A percentile compares a stretch with the other conserved stretches of the same genome.
Conservation (phyloP, 1,140 invertebrate genomes). For the Drosophila auraria region DNA sequence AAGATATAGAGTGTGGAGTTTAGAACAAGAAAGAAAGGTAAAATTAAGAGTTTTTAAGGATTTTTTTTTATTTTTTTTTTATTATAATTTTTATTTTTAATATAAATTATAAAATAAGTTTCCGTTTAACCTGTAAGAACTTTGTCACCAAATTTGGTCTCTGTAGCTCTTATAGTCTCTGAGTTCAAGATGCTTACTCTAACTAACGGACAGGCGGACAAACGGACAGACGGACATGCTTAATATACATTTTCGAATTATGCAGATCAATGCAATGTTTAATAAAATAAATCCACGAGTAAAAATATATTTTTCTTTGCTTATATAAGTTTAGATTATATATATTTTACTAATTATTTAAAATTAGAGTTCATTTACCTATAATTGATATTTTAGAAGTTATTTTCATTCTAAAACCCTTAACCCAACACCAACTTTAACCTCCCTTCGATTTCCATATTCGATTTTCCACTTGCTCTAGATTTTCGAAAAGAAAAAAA, state of each 20-base stretch:
- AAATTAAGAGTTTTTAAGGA: too few species aligned
- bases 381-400: too few species aligned
- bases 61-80: neutral
- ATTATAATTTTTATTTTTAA: neutral
- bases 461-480: conserved; percentile 50
- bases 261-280: too few species aligned
- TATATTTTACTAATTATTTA: neutral
- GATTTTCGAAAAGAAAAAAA: conserved; percentile 7
- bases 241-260: too few species aligned
- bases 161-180: neutral
- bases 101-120: too few species aligned
- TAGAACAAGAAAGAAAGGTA: neutral
- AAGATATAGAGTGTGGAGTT: neutral
- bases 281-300: too few species aligned
- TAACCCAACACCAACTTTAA: neutral
- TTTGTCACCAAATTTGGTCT: neutral
- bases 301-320: too few species aligned
- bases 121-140: neutral
- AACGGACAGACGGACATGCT: neutral
- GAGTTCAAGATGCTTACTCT: neutral
- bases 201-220: neutral
- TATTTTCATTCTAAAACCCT: neutral
- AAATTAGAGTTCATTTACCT: neutral
- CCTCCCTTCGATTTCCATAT: conserved; percentile 10
- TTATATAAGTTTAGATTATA: neutral